These are phyloP conservation scores for Drosophila borealis DNA, from an alignment of 2,888 invertebrate genomes.

Conservation along the genomic window DNA sequence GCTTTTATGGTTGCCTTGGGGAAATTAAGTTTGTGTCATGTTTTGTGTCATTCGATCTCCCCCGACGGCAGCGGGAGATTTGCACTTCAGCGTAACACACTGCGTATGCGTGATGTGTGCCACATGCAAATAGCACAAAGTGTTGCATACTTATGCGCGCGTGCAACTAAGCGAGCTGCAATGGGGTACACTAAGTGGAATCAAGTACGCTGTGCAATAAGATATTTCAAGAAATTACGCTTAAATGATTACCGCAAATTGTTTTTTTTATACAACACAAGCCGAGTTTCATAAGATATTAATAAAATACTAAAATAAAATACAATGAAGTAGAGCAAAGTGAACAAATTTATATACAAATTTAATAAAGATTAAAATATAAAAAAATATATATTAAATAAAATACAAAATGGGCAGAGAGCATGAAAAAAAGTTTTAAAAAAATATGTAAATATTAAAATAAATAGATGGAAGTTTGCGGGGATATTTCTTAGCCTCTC, in stretches of 20 bases:
- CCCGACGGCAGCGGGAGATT: slow-evolving; percentile 33
- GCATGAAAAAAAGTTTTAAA: too few relatives aligned
- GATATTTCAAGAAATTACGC: slow-evolving; percentile 4
- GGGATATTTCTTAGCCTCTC: too few relatives aligned
- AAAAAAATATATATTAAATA: too few relatives aligned
- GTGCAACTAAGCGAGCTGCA: slow-evolving; percentile 7
- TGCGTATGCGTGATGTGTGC: slow-evolving; percentile 64
- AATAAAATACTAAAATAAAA: too few relatives aligned
- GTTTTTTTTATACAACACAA: background rate
- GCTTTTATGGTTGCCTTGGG: slow-evolving; percentile 71
- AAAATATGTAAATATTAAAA: too few relatives aligned
- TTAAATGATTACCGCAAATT: background rate
- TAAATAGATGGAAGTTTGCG: too few relatives aligned
- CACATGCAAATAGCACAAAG: slow-evolving; percentile 62
- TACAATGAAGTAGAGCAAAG: too few relatives aligned
- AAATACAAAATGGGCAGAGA: too few relatives aligned
- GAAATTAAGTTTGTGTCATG: slow-evolving; percentile 80
- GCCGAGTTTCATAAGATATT: background rate
- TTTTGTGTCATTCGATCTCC: slow-evolving; percentile 66
- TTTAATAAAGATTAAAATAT: too few relatives aligned
- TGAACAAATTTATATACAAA: too few relatives aligned
- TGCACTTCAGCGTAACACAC: slow-evolving; percentile 43
- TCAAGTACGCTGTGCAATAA: background rate
- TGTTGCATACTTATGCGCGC: slow-evolving; percentile 44
- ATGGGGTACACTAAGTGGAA: background rate